phyloP scores from a whole-genome alignment of 2,797 vertebrate genomes.

The Anisognathus igniventris region DNA sequence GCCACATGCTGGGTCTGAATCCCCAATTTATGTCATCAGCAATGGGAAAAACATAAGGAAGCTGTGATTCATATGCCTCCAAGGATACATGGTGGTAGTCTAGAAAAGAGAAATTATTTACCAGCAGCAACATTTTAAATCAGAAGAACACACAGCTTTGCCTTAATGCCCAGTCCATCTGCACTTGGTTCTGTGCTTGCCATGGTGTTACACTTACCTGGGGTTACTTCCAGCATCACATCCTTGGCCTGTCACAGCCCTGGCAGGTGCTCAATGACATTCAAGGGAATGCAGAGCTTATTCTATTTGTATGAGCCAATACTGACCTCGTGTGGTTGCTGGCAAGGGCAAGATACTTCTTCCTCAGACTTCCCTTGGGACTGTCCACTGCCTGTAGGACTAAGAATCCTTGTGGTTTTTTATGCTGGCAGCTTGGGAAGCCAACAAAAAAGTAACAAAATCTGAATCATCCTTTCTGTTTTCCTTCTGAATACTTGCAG shows the following conservation, averaged over 20 bases:
- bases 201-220: background rate
- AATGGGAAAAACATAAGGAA: background rate
- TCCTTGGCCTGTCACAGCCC: background rate
- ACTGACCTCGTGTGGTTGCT: conserved; percentile 36
- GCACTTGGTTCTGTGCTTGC: background rate
- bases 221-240: background rate
- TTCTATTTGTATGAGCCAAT: background rate
- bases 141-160: background rate
- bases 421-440: background rate
- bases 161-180: background rate
- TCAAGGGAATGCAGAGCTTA: accelerated
- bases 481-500: background rate
- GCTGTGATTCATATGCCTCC: background rate
- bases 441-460: background rate
- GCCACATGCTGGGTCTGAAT: background rate
- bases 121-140: background rate
- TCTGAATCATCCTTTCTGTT: background rate
- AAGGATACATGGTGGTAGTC: background rate
- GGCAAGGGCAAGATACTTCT: background rate
- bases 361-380: background rate
- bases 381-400: background rate
- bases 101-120: background rate
- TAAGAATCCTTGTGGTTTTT: background rate
- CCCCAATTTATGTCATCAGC: background rate
- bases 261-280: accelerated